Evolutionary conservation across 2,888 invertebrate genomes (phyloP).

Genomic region (Pedicia rivosa): DNA sequence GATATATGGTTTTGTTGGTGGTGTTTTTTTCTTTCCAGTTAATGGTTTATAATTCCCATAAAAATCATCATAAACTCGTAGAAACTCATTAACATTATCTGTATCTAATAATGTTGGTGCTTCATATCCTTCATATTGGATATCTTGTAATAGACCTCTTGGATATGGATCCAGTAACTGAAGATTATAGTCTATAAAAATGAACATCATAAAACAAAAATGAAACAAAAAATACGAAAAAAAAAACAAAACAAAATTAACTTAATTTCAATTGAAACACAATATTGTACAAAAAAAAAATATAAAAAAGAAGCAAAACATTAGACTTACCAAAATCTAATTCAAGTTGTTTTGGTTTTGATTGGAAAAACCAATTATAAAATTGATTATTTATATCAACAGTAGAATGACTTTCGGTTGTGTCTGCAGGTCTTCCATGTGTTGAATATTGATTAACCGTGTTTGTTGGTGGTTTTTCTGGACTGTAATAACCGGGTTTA

Average conservation of each 20-base stretch:
- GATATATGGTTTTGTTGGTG: conserved; percentile 30
- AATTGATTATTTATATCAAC: conserved; percentile 10
- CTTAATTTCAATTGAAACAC: neutral
- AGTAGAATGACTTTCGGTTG: neutral
- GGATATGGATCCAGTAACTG: conserved; percentile 23
- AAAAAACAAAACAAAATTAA: too few species aligned
- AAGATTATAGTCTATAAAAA: conserved; percentile 6
- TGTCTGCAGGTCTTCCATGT: neutral
- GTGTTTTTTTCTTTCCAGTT: conserved; percentile 28
- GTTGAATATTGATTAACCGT: too few species aligned
- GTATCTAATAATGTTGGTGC: conserved; percentile 17
- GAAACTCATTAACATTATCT: conserved; percentile 28
- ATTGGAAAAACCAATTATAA: conserved; percentile 13
- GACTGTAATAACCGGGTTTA: conserved; percentile 9
- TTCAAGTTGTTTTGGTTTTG: conserved; percentile 10
- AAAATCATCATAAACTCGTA: conserved; percentile 27
- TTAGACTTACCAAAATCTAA: conserved; percentile 8
- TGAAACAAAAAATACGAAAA: too few species aligned
- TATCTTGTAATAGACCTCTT: conserved; percentile 24
- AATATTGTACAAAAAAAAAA: neutral
- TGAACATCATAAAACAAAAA: neutral
- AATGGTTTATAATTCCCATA: conserved; percentile 14
- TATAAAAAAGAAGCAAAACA: neutral
- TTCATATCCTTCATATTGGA: conserved; percentile 19
- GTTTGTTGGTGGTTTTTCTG: conserved; percentile 6